phyloP scores from a whole-genome alignment of 1,140 invertebrate species.

The Trichoplusia ni region DNA sequence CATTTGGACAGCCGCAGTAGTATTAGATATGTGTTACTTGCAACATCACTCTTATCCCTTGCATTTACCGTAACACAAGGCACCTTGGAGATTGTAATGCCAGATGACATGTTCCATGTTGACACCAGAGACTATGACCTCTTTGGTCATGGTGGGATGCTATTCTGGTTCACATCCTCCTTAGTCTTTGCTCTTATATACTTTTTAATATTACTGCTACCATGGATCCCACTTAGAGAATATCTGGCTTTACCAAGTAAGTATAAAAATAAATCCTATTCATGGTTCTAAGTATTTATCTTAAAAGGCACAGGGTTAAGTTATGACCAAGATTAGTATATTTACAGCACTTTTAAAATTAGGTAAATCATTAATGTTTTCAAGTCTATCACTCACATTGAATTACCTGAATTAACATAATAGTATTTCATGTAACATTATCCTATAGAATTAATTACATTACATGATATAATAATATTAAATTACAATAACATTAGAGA shows the following conservation, averaged over 20 bases:
- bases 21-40: slow-evolving; percentile 88
- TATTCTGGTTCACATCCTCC: slow-evolving; percentile 92
- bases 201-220: slow-evolving; percentile 87
- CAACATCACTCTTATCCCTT: slow-evolving; percentile 88
- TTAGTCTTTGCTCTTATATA: slow-evolving; percentile 90
- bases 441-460: neutral
- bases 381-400: too few species aligned
- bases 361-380: too few species aligned
- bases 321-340: too few species aligned
- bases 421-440: too few species aligned
- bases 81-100: slow-evolving; percentile 86
- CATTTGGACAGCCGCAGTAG: slow-evolving; percentile 91
- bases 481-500: neutral
- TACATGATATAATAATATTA: neutral
- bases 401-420: too few species aligned
- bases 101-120: slow-evolving; percentile 87
- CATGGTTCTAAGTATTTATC: too few species aligned
- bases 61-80: slow-evolving; percentile 90
- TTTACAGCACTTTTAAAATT: too few species aligned
- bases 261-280: too few species aligned
- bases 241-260: slow-evolving; percentile 90
- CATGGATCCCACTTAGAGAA: slow-evolving; percentile 88
- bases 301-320: too few species aligned
- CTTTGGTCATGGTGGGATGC: slow-evolving; percentile 92
- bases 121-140: slow-evolving; percentile 87